Percentiles rank a stretch among this genome's conserved stretches.
Evolutionary conservation across 2,888 invertebrate genomes (phyloP).

Genomic region (Polyommatus icarus): DNA sequence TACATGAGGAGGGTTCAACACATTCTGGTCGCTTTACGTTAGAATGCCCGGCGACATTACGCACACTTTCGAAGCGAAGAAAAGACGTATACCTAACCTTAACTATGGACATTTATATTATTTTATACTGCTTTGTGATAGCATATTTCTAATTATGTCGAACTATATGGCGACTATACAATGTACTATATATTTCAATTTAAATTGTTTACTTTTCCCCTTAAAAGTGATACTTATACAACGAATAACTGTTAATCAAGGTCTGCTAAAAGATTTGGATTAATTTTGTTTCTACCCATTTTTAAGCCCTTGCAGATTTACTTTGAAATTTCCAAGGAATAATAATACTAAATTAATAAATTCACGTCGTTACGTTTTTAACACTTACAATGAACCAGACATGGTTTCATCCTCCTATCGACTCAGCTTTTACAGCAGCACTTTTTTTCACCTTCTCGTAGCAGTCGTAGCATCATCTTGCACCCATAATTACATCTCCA

Average conservation of each 20-base stretch:
- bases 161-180: too few species aligned
- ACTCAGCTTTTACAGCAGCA: not conserved
- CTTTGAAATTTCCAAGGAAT: too few species aligned
- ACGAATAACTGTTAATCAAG: too few species aligned
- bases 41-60: constrained; percentile 61
- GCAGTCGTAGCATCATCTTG: not conserved
- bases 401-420: not conserved
- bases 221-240: too few species aligned
- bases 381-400: not conserved
- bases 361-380: too few species aligned
- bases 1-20: constrained; percentile 45
- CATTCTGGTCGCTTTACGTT: constrained; percentile 53
- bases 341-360: too few species aligned
- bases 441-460: not conserved
- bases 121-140: constrained; percentile 25
- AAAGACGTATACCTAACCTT: constrained; percentile 66
- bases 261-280: too few species aligned
- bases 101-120: constrained; percentile 29
- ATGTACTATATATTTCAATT: too few species aligned
- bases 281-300: too few species aligned
- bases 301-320: too few species aligned
- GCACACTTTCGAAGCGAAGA: constrained; percentile 59
- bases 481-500: not conserved
- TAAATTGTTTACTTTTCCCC: too few species aligned
- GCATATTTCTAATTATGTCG: not conserved